Conservation (phyloP, 1,140 invertebrate genomes). For the honey bee (Apis mellifera) region Amel_HAv3.1 CM009931.2:6960001-6960500, state of each 20-base stretch:
- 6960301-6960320: slow-evolving; percentile 7
- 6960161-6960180: slow-evolving; percentile 20
- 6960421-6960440: neutral
- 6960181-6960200: neutral
- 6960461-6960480: slow-evolving; percentile 75
- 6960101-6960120: neutral
- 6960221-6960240: neutral
- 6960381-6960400: neutral
- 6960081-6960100: neutral
- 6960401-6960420: no score
- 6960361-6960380: neutral
- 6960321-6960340: neutral
- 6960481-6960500: slow-evolving; percentile 74
- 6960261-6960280: neutral
- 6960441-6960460: slow-evolving; percentile 76
- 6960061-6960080: neutral
- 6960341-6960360: neutral
- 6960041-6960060: neutral
- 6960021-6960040: neutral
- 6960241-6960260: neutral
- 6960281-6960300: neutral
- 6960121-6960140: slow-evolving; percentile 46
- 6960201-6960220: neutral
- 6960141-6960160: slow-evolving; percentile 58
- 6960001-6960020: neutral